A percentile compares a stretch with the other conserved stretches of the same genome.
These are phyloP conservation scores for Orthosia cruda DNA, from an alignment of 2,888 invertebrate genomes.

Conservation along the genomic window DNA sequence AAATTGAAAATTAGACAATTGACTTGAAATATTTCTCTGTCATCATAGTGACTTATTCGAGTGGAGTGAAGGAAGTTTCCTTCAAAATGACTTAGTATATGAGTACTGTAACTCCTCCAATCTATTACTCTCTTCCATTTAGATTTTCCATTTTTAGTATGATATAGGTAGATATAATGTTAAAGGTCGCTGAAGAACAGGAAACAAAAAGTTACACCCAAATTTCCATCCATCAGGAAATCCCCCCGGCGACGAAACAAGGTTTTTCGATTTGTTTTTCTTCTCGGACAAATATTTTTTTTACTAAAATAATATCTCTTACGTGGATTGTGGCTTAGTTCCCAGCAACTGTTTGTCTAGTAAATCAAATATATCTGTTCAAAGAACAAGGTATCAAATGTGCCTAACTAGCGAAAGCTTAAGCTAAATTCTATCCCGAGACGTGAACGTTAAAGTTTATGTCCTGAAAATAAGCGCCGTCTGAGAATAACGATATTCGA, in stretches of 20 bases:
- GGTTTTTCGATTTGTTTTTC: background rate
- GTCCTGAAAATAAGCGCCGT: slow-evolving; percentile 55
- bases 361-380: slow-evolving; percentile 22
- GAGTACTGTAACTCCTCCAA: too few species aligned
- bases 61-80: too few species aligned
- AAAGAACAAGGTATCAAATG: slow-evolving; percentile 43
- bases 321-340: background rate
- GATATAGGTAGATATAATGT: too few species aligned
- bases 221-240: too few species aligned
- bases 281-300: background rate
- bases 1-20: too few species aligned
- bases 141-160: too few species aligned
- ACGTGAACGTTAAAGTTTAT: slow-evolving; percentile 53
- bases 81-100: too few species aligned
- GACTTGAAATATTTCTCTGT: too few species aligned
- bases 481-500: slow-evolving; percentile 55
- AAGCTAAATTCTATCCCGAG: slow-evolving; percentile 30
- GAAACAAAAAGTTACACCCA: too few species aligned
- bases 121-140: too few species aligned
- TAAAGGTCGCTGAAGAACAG: too few species aligned
- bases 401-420: slow-evolving; percentile 42
- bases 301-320: background rate
- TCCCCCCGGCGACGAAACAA: background rate
- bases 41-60: too few species aligned
- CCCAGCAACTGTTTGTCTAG: background rate